phyloP scores from a whole-genome alignment of 1,140 invertebrate genomes.

The Latrodectus geometricus region DNA sequence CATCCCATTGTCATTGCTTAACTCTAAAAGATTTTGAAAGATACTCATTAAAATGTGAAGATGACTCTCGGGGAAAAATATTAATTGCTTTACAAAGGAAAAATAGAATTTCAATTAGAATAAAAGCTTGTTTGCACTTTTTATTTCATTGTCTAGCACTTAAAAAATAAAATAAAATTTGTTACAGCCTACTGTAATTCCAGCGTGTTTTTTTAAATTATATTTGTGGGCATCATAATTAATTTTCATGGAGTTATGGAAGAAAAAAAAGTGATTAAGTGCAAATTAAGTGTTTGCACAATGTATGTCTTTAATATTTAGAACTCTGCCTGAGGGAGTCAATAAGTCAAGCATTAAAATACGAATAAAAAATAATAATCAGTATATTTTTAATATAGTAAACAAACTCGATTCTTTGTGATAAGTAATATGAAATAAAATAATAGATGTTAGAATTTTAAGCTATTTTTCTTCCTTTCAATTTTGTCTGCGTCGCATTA shows the following conservation, averaged over 20 bases:
- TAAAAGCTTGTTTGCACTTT: constrained; percentile 31
- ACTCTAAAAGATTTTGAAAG: neutral
- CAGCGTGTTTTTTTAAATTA: constrained; percentile 6
- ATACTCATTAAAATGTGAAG: neutral
- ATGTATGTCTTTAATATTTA: too few relatives aligned
- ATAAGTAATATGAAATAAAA: too few relatives aligned
- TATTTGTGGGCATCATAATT: constrained; percentile 19
- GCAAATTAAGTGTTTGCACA: neutral
- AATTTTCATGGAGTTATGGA: neutral
- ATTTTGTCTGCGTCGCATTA: too few relatives aligned
- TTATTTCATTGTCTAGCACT: neutral
- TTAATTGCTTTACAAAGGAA: constrained; percentile 23
- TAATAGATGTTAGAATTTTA: too few relatives aligned
- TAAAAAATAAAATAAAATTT: constrained; percentile 18
- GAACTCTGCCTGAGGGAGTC: too few relatives aligned
- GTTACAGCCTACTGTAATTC: neutral
- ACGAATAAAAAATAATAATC: too few relatives aligned
- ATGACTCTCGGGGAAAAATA: neutral
- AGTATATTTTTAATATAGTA: too few relatives aligned
- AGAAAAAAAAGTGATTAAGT: constrained; percentile 3
- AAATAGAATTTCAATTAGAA: constrained; percentile 19
- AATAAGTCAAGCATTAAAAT: too few relatives aligned
- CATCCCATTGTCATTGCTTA: neutral
- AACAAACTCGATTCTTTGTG: too few relatives aligned
- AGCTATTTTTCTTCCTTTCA: too few relatives aligned